phyloP scores from a whole-genome alignment of 2,797 vertebrate species.

The Lophius americanus region DNA sequence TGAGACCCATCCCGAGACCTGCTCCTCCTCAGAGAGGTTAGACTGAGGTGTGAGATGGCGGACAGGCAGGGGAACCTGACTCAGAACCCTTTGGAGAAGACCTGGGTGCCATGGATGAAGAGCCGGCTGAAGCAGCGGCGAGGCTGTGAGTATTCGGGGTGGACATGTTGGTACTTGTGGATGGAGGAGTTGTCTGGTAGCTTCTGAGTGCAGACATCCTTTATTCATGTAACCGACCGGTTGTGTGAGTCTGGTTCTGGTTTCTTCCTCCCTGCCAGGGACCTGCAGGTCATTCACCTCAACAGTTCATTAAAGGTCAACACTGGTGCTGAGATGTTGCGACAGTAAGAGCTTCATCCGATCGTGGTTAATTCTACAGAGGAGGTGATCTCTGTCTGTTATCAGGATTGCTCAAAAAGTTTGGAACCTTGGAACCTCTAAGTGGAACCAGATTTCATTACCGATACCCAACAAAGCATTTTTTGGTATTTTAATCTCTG shows the following conservation, averaged over 20 bases:
- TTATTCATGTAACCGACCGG: background rate
- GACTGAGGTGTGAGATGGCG: slow-evolving; percentile 65
- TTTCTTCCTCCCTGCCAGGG: background rate
- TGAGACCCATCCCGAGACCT: too few relatives aligned
- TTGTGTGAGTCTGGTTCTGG: too few relatives aligned
- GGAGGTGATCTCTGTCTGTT: too few relatives aligned
- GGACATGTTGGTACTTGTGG: slow-evolving; percentile 4
- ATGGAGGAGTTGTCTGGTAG: background rate
- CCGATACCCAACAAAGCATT: too few relatives aligned
- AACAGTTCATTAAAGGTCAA: background rate
- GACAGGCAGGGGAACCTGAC: slow-evolving; percentile 75
- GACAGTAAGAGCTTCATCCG: too few relatives aligned
- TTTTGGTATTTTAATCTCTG: too few relatives aligned
- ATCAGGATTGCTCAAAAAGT: too few relatives aligned
- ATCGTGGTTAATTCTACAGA: too few relatives aligned
- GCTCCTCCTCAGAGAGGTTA: too few relatives aligned
- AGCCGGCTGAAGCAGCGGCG: slow-evolving; percentile 79
- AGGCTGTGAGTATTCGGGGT: slow-evolving; percentile 84
- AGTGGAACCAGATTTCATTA: too few relatives aligned
- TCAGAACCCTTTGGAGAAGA: slow-evolving; percentile 87
- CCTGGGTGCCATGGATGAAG: slow-evolving; percentile 86
- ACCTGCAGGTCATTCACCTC: slow-evolving; percentile 59
- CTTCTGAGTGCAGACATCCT: background rate
- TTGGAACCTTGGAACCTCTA: too few relatives aligned
- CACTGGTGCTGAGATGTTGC: too few relatives aligned